Evolutionary conservation across 2,113 vertebrate species (phyloP), one percentile per base, ranked within the genome.

Genomic region (Petroica traversi): DNA sequence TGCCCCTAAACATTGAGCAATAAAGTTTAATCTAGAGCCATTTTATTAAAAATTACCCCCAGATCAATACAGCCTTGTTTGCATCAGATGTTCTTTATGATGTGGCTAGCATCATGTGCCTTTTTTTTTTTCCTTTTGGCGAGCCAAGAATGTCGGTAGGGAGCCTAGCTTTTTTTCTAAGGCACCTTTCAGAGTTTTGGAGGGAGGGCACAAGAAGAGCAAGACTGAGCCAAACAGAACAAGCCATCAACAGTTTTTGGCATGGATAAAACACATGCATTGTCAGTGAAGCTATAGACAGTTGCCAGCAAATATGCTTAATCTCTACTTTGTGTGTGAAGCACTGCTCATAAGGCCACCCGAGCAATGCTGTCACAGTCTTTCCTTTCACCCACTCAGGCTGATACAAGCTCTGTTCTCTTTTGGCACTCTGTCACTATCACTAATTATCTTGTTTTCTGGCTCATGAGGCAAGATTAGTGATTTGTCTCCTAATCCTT

Each of bases 1-100:
- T 86, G 71, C 36, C 71, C 31, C 22, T 78, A 89, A 94, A 89
- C 63, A 84, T 97, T 97, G 90, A 88, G 93, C 90, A 97, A 97
- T 66, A 58, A 85, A 72, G 63, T 74, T 46, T 69, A 24, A 78
- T 95, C 85, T 79, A 81, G 87, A 85, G 63, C 12, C 29, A n/a
- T 63, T 81, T 94, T 81, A 96, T 85, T 96, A 96, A 95, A 96
- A 97, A 91, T 90, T 93, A 85, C 23, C 72, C 54, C 67, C 26
- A 64, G 76, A 84, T 94, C 89, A 89, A 88, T 94, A 84, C 1
- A 8, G 43, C 46, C 61, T 89, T 93, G 85, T 95, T 89, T 93
- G 77, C 36, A 49, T 92, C 78, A 91, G 59, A 66, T 19, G 11
- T 61, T 95, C 45, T 82, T 93, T 67, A 82, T 7, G 23, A 71